These are phyloP conservation scores for Gobionotothen gibberifrons DNA, from an alignment of 2,797 vertebrate species.

Conservation along the genomic window DNA sequence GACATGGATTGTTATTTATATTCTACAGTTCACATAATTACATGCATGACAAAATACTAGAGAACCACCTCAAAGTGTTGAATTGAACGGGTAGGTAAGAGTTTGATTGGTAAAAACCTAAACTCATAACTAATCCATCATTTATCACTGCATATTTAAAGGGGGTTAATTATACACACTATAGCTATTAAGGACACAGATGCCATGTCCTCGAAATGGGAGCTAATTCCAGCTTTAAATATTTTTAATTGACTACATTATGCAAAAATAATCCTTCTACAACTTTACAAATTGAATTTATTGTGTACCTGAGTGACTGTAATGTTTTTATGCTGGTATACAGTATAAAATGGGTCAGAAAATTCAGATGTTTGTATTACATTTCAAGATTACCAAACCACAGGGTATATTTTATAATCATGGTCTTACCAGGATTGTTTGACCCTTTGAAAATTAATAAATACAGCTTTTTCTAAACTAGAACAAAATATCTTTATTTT, in stretches of 20 bases:
- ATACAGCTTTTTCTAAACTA: too few relatives aligned
- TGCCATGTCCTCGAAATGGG: slow-evolving; percentile 3
- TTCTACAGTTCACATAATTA: neutral
- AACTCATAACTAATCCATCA: neutral
- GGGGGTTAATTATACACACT: neutral
- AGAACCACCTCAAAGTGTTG: neutral
- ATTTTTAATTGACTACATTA: neutral
- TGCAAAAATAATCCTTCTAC: neutral
- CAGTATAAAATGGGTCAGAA: too few relatives aligned
- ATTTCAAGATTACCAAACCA: neutral
- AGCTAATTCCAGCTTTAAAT: neutral
- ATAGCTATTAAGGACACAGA: neutral
- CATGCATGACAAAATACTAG: neutral
- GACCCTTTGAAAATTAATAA: too few relatives aligned
- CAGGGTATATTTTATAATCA: too few relatives aligned
- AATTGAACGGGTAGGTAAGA: neutral
- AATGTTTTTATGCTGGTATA: too few relatives aligned
- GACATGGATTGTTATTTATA: neutral
- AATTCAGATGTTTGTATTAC: too few relatives aligned
- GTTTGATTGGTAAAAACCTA: neutral
- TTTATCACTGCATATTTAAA: slow-evolving; percentile 7
- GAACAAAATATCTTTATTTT: neutral
- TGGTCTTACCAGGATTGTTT: too few relatives aligned
- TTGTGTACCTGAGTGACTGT: neutral
- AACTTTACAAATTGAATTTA: neutral